phyloP scores from a whole-genome alignment of 2,113 vertebrate species.

The Cryptomyrus ogoouensis region DNA sequence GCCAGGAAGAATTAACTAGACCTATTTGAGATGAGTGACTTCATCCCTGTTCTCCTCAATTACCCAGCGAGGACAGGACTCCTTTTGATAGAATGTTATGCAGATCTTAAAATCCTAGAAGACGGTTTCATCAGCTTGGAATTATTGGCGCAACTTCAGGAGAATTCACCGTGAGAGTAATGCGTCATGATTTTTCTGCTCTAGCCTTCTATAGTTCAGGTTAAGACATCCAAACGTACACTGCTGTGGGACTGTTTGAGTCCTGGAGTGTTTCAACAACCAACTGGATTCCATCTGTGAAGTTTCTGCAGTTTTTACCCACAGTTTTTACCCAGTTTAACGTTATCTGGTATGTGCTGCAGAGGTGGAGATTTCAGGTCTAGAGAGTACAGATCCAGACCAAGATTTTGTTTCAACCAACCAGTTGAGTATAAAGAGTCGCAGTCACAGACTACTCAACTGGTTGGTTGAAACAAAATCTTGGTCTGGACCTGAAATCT shows the following conservation, averaged over 20 bases:
- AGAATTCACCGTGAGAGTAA: background rate
- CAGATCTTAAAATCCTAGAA: background rate
- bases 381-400: no score
- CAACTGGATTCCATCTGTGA: background rate
- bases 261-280: background rate
- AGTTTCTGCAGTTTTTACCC: background rate
- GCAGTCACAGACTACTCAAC: no score
- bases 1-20: background rate
- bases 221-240: background rate
- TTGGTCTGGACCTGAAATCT: no score
- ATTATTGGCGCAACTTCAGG: background rate
- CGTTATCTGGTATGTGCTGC: background rate
- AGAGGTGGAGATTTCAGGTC: no score
- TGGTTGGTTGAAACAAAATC: no score
- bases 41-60: background rate
- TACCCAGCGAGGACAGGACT: background rate
- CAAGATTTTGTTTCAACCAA: no score
- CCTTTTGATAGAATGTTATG: background rate
- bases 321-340: background rate
- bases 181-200: background rate
- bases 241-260: background rate
- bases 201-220: background rate
- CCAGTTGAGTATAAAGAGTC: no score
- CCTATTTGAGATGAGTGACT: background rate
- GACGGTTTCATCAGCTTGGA: background rate